Base-by-base conservation (phyloP, 2,113 vertebrate species). In the Trematomus loennbergii region DNA sequence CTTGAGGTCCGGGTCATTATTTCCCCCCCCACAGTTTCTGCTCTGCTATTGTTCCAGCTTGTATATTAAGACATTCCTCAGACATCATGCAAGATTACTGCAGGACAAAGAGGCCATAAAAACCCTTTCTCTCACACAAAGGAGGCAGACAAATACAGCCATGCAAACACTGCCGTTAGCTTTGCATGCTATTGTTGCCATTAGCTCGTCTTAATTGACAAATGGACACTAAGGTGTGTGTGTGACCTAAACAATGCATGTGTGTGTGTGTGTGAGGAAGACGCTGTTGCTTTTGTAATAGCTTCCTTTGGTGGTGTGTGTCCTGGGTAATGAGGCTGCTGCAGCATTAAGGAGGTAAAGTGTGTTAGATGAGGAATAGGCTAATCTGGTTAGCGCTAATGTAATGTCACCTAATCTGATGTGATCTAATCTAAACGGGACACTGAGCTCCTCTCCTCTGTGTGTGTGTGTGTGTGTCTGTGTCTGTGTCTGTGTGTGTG, bases 21-120 rank as follows among this genome's bases (percentile, higher is more conserved):
- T 89, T 78, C 80, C 55, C 69, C 80, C 80, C 75, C 76, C 73
- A 78, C 73, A 62, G 77, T 83, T 87, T 75, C 75, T 79, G 83
- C 83, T 66, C 70, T 59, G 70, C 85, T 78, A 73, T 89, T 88
- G 79, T 88, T 90, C 74, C 79, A 78, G 85, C 85, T 78, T 85
- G 83, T 86, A 86, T 86, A 87, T 88, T 79, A 68, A 40, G 68
- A 88, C 93, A 92, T 93, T 92, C 91, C 86, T 91, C 74, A 89
- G 87, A 86, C 87, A 86, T 90, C 84, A 91, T 86, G 73, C 85
- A 87, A 72, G 72, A 85, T 82, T 83, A 75, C 86, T 45, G 78
- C 77, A 63, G 43, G 78, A 82, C 78, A 90, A 83, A 12, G 62
- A 65, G 75, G 63, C 82, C 79, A 78, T 91, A 89, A 92, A 90